A percentile compares a stretch with the other conserved stretches of the same genome.
phyloP scores from a whole-genome alignment of 2,113 vertebrate genomes.

The Neotoma lepida region DNA sequence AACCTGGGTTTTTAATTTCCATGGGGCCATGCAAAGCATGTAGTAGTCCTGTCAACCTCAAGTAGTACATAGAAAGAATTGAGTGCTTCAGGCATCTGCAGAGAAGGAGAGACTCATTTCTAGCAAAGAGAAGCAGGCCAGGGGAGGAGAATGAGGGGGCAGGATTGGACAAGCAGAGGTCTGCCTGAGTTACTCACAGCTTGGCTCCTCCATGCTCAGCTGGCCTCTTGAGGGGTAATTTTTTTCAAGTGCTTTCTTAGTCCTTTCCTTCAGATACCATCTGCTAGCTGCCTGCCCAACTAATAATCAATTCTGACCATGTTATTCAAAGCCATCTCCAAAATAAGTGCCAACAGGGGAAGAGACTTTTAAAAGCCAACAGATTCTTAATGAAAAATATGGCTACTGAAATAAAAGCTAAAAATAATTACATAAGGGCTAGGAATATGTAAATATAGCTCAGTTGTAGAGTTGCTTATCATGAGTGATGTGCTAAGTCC shows the following conservation, averaged over 20 bases:
- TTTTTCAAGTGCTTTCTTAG: not conserved
- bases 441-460: not conserved
- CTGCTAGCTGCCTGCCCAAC: not conserved
- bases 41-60: not conserved
- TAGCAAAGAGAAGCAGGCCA: not conserved
- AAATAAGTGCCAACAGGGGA: not conserved
- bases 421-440: not conserved
- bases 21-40: not conserved
- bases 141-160: not conserved
- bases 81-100: not conserved
- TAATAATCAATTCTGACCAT: not conserved
- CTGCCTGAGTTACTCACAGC: not conserved
- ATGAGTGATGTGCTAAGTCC: not conserved
- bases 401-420: not conserved
- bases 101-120: not conserved
- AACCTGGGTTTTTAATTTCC: not conserved
- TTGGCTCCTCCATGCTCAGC: not conserved
- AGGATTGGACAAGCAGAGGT: not conserved
- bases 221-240: not conserved
- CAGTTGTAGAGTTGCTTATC: not conserved
- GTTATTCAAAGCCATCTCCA: not conserved
- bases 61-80: not conserved
- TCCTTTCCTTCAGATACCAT: not conserved
- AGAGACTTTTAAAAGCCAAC: not conserved
- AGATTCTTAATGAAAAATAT: not conserved